These are phyloP conservation scores for Bungarus multicinctus DNA, from an alignment of 2,113 vertebrate species.

Conservation along the genomic window DNA sequence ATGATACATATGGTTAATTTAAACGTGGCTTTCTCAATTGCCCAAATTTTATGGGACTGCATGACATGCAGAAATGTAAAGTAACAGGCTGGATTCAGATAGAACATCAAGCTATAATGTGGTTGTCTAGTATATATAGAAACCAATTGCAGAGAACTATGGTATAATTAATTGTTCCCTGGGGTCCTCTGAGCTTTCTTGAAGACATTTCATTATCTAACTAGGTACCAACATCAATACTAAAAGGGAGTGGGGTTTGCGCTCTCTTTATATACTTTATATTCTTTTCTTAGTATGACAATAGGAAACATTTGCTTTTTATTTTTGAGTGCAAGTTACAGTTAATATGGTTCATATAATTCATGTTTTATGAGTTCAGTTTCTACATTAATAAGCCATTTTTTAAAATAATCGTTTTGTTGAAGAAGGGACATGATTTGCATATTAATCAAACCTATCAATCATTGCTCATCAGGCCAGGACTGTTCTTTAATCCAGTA, in stretches of 20 bases:
- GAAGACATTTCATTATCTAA: not conserved
- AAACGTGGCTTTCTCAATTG: not conserved
- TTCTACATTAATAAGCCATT: not conserved
- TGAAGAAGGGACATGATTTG: not conserved
- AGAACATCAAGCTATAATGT: not conserved
- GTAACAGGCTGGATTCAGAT: not conserved
- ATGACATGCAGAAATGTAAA: not conserved
- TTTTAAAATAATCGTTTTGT: not conserved
- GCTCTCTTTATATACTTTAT: not conserved
- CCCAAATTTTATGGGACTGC: not conserved
- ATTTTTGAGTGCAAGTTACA: not conserved
- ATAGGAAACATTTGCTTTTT: not conserved
- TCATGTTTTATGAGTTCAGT: not conserved
- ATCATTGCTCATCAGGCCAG: not conserved
- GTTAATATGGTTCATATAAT: not conserved
- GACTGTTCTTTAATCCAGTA: not conserved
- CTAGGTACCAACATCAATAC: not conserved
- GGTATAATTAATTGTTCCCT: not conserved
- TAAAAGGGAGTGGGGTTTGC: not conserved
- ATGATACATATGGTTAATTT: not conserved
- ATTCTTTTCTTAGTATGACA: not conserved
- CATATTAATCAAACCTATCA: not conserved
- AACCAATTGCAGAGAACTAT: not conserved
- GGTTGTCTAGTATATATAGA: not conserved
- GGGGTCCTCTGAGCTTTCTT: not conserved